Evolutionary conservation across 2,797 vertebrate species (phyloP), one percentile per base, ranked within the genome.

Genomic region (Alcedo atthis): DNA sequence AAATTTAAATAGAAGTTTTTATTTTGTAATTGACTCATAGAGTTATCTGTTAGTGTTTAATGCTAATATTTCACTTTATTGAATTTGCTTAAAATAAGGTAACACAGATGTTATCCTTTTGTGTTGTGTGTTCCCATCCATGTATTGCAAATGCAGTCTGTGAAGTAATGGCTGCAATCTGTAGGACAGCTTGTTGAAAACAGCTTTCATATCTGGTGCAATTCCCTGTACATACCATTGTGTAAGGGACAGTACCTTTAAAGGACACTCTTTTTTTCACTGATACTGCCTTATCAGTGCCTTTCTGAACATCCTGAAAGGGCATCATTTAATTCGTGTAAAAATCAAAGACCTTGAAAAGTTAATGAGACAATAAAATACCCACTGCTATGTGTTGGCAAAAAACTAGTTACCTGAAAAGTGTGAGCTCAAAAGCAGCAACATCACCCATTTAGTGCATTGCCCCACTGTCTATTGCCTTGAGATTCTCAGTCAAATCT

Each of bases 201-300:
- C 25, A 70, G 12, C 15, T 45, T 35, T 15, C 21, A 7, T 30
- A 14, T 42, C n/a, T 19, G 25, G 10, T 20, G 33, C 33, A 62
- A 5, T 13, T 63, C 48, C 40, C 21, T 25, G 9, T 3, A 8
- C 20, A 4, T 32, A 5, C 10, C 0, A 0, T 15, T 57, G 20
- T 5, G 4, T 12, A 43, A 35, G 32, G 42, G 40, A 20, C 28
- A 21, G 18, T 33, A 54, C 15, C 64, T 33, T 67, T 58, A 71
- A 78, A 57, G 19, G 30, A 12, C 13, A 1, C n/a, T 15, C 1
- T 30, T 7, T 1, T 20, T 66, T 22, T 15, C 33, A 30, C 1
- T 30, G 18, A 8, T 10, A 9, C 1, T 37, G 8, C 48, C 73
- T 18, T 66, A 43, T 49, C 49, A 76, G 11, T 43, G 57, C 17